A percentile compares a stretch with the other conserved stretches of the same genome.
Evolutionary conservation across 1,140 invertebrate species (phyloP).

Genomic region (Drosophila teissieri): DNA sequence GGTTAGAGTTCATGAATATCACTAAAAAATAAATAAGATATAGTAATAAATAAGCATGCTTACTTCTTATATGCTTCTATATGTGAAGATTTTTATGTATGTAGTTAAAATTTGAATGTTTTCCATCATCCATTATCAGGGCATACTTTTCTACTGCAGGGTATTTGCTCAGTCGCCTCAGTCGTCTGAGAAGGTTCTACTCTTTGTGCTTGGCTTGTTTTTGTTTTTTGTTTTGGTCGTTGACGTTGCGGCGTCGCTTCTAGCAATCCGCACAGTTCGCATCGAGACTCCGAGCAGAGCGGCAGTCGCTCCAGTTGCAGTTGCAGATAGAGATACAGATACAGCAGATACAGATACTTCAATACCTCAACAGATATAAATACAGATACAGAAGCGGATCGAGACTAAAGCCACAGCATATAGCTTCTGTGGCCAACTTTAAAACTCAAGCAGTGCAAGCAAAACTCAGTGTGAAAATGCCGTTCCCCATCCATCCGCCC

Average conservation of each 20-base stretch:
- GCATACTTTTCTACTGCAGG: background rate
- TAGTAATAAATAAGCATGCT: no score
- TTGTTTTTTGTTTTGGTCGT: constrained; percentile 70
- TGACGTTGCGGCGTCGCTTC: constrained; percentile 64
- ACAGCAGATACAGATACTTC: constrained; percentile 7
- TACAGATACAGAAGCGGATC: constrained; percentile 12
- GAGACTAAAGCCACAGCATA: background rate
- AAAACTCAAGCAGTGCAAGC: background rate
- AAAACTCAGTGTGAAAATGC: constrained; percentile 38
- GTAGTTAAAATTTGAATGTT: no score
- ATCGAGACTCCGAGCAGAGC: constrained; percentile 57
- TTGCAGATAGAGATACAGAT: constrained; percentile 20
- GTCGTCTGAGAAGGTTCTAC: background rate
- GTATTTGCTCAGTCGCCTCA: constrained; percentile 22
- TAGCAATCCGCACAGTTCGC: constrained; percentile 64
- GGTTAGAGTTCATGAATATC: no score
- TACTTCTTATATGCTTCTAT: no score
- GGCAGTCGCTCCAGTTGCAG: constrained; percentile 33
- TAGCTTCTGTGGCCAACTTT: background rate
- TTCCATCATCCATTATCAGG: background rate
- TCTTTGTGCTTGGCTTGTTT: constrained; percentile 33
- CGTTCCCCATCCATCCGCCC: constrained; percentile 77
- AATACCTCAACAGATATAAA: background rate
- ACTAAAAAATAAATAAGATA: no score
- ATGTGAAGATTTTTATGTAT: no score